Evolutionary conservation across 1,140 invertebrate species (phyloP).

Genomic region (Stratiolaelaps scimitus): DNA sequence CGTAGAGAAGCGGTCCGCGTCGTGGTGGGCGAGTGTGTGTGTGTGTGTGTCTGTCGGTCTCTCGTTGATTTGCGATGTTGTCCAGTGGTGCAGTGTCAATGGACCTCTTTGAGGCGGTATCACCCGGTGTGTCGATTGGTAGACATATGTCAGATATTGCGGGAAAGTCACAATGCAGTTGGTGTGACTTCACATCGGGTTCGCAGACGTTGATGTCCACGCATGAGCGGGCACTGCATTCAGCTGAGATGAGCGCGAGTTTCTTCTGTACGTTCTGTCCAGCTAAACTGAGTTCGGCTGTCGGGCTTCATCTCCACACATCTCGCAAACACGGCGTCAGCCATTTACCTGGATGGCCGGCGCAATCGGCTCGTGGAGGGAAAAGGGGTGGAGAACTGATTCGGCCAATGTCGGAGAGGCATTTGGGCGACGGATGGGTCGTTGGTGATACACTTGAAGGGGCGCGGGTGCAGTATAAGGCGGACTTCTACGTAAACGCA

Average conservation of each 20-base stretch:
- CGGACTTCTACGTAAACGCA: not conserved
- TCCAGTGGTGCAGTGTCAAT: no score
- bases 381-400: not conserved
- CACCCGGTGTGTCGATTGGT: no score
- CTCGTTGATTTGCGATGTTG: no score
- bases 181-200: no score
- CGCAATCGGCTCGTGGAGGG: not conserved
- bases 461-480: not conserved
- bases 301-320: slow-evolving; percentile 9
- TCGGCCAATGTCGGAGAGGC: not conserved
- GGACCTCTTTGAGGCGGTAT: no score
- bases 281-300: slow-evolving; percentile 12
- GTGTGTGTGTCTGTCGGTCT: no score
- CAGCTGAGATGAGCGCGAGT: not conserved
- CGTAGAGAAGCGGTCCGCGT: no score
- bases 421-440: slow-evolving; percentile 3
- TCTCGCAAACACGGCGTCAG: slow-evolving; percentile 13
- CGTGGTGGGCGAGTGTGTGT: no score
- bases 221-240: not conserved
- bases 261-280: slow-evolving; percentile 22
- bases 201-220: not conserved
- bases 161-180: no score
- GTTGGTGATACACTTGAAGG: not conserved
- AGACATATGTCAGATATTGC: no score
- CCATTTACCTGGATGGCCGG: slow-evolving; percentile 4